A percentile compares a stretch with the other conserved stretches of the same genome.
phyloP scores from a whole-genome alignment of 2,797 vertebrate genomes.

The Myioborus miniatus region DNA sequence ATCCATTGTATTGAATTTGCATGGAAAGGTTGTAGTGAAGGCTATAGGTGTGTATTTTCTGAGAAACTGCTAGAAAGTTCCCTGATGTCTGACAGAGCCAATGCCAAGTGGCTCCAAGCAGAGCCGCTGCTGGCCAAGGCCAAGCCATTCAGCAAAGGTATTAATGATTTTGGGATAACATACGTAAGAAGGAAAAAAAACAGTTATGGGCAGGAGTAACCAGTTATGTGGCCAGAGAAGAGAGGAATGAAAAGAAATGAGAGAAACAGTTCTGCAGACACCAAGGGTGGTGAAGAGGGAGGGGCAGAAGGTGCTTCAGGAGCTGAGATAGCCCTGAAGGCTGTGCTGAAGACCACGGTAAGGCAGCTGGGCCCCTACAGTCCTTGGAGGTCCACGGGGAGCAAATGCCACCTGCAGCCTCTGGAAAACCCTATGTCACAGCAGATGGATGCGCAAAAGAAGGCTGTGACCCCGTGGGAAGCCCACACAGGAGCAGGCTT shows the following conservation, averaged over 20 bases:
- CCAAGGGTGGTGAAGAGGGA: background rate
- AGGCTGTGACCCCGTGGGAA: background rate
- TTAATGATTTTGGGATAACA: background rate
- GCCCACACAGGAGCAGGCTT: background rate
- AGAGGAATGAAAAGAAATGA: background rate
- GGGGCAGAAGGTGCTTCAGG: background rate
- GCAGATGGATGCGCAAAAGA: background rate
- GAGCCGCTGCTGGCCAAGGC: background rate
- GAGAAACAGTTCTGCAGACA: background rate
- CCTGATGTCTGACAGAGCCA: background rate
- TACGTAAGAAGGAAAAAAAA: background rate
- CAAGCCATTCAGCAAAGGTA: background rate
- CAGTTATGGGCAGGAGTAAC: background rate
- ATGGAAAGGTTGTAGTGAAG: background rate
- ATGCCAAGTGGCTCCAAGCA: background rate
- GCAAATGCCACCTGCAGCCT: background rate
- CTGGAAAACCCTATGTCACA: background rate
- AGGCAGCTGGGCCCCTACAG: background rate
- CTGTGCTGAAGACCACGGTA: background rate
- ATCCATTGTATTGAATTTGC: background rate
- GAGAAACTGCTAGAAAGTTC: background rate
- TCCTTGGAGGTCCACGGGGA: fast-evolving
- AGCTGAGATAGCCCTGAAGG: background rate
- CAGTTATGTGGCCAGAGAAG: background rate
- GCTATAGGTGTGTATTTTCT: background rate